These are phyloP conservation scores for Xylocopa sonorina DNA, from an alignment of 1,140 invertebrate genomes.

Conservation along the genomic window DNA sequence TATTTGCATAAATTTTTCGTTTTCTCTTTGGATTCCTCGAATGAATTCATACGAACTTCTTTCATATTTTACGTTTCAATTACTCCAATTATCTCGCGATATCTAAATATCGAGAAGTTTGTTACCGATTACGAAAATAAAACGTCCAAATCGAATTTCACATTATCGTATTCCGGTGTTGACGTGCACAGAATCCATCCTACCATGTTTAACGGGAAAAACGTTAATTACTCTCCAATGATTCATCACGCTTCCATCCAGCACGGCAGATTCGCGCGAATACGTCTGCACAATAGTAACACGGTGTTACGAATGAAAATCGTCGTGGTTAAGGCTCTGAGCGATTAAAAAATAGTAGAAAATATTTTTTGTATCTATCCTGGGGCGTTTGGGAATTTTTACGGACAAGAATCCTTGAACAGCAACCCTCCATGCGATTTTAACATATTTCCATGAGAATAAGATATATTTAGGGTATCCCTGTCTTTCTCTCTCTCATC, in stretches of 20 bases:
- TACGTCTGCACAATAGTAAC: background rate
- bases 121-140: background rate
- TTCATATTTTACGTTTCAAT: background rate
- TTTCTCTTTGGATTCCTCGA: background rate
- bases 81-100: background rate
- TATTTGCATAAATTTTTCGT: constrained; percentile 23
- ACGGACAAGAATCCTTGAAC: background rate
- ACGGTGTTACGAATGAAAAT: background rate
- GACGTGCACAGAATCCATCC: too few species aligned
- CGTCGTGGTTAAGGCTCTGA: background rate
- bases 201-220: background rate
- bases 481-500: too few species aligned
- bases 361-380: background rate
- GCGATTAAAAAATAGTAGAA: constrained; percentile 5
- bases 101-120: background rate
- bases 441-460: too few species aligned
- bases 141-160: background rate
- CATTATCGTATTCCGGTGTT: background rate
- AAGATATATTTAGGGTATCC: too few species aligned
- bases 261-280: background rate
- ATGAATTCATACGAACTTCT: background rate
- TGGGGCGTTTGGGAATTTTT: background rate
- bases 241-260: background rate
- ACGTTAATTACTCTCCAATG: background rate
- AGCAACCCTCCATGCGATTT: constrained; percentile 4